Evolutionary conservation across 92 coral and sea anemone genomes (phyloP).

Genomic region (Zoanthus sansibaricus): DNA sequence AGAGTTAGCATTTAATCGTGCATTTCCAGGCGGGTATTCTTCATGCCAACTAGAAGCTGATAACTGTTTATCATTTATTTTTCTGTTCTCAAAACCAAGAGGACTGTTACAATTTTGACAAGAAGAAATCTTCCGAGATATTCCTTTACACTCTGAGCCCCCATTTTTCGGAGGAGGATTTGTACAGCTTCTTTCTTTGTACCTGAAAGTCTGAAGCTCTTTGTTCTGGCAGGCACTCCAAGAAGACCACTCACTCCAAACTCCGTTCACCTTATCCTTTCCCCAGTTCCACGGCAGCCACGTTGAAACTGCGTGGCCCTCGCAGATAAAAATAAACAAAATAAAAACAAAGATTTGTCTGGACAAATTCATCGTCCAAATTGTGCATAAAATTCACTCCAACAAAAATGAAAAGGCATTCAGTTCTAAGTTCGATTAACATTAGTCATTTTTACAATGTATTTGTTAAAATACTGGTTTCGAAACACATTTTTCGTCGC

Average conservation of each 20-base stretch:
- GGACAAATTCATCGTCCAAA: constrained; percentile 17
- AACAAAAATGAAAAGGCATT: background rate
- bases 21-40: constrained; percentile 73
- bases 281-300: constrained; percentile 73
- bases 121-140: constrained; percentile 62
- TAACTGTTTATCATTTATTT: constrained; percentile 62
- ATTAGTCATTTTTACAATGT: background rate
- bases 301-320: constrained; percentile 29
- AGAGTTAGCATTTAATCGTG: constrained; percentile 78
- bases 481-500: background rate
- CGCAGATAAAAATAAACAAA: constrained; percentile 43
- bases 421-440: constrained; percentile 1
- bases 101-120: constrained; percentile 80
- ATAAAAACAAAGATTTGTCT: constrained; percentile 9
- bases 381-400: background rate
- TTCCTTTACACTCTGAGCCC: constrained; percentile 78
- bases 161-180: constrained; percentile 83
- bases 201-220: constrained; percentile 70
- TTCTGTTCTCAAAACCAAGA: constrained; percentile 78
- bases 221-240: constrained; percentile 81
- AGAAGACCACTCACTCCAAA: constrained; percentile 84
- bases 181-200: constrained; percentile 72
- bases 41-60: constrained; percentile 75
- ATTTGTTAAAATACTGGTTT: background rate
- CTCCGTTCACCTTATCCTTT: constrained; percentile 70